Base-by-base conservation (phyloP, 1,140 invertebrate genomes). In the Pectinophora gossypiella region DNA sequence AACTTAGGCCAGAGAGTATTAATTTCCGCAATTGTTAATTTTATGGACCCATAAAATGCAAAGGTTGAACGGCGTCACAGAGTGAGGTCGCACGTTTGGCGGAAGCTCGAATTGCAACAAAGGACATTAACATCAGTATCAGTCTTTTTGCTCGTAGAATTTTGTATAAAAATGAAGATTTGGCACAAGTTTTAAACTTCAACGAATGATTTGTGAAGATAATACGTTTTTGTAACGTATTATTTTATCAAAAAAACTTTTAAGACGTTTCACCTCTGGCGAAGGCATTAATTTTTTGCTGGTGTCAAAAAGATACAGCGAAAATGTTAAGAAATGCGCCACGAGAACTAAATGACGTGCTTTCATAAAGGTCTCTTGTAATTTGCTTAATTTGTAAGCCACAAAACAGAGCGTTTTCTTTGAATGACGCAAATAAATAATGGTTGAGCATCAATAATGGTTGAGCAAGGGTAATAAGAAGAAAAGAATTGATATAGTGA, bases 51-150 rank as follows among this genome's bases (percentile, higher is more conserved):
- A 59, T 54, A 55, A 54, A 57, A 54, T 61, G 53, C 21, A 50
- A 54, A 61, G 58, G 55, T 61, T 53, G 44, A 40, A 10, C 16
- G 16, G 16, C 10, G 4, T 40, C 12, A 40, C 16, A 40, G 16
- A 15, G 4, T 40, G 36, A 40, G 36, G 36, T 40, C 36, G 16
- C 36, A 40, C 22, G 27, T 53, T 53, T 52, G 48, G 50, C 58
- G 76, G 76, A 77, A 80, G 69, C 72, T 59, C 62, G 61, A 56
- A 68, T 62, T 52, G 51, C 56, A 58, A 67, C 61, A 67, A 64
- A 64, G 61, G 36, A 40, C 15, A 40, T 15, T 40, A 40, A 40
- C 36, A 13, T 18, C n/a, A 15, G 36, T 40, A 32, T 32, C 16
- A 12, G 36, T 40, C 23, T 40, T 40, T 40, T 40, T 15, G 16